Percentiles rank a stretch among this genome's conserved stretches.
Conservation (phyloP, 2,797 vertebrate genomes). For the Etheostoma nigrum region DNA sequence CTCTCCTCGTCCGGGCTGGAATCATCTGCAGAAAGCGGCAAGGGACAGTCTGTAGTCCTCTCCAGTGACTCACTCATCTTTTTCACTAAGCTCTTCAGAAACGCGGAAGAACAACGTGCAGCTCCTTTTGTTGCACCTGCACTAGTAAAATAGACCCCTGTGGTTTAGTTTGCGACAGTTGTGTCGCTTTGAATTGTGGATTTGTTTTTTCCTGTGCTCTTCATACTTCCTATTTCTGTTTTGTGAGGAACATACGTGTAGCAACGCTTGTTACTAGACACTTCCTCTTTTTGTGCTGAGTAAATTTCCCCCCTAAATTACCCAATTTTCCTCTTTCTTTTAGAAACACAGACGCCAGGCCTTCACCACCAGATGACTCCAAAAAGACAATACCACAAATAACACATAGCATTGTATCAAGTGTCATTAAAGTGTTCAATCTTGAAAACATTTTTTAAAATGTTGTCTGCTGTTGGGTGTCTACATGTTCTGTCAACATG, state of each 20-base stretch:
- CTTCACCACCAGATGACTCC: background rate
- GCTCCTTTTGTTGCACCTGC: conserved; percentile 47
- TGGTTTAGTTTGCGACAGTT: conserved; percentile 44
- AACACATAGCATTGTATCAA: background rate
- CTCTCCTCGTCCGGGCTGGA: conserved; percentile 21
- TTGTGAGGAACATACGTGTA: conserved; percentile 37
- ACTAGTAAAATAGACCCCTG: conserved; percentile 19
- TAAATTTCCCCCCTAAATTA: conserved; percentile 31
- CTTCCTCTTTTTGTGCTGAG: conserved; percentile 70
- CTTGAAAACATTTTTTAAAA: background rate
- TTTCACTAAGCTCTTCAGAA: conserved; percentile 9
- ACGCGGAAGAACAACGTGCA: background rate
- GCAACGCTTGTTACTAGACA: conserved; percentile 49
- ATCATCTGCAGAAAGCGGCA: conserved; percentile 15
- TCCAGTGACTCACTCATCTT: conserved; percentile 77
- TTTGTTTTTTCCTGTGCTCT: conserved; percentile 71
- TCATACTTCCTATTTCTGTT: conserved; percentile 77
- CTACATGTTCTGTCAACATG: background rate
- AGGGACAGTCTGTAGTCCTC: conserved; percentile 72
- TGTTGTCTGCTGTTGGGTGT: background rate
- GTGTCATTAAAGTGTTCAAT: background rate
- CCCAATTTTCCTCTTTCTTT: conserved; percentile 22
- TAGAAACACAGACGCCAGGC: background rate
- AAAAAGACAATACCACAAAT: background rate
- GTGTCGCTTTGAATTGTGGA: conserved; percentile 46